Evolutionary conservation across 2,797 vertebrate genomes (phyloP).

Genomic region (Galagoides demidoff): DNA sequence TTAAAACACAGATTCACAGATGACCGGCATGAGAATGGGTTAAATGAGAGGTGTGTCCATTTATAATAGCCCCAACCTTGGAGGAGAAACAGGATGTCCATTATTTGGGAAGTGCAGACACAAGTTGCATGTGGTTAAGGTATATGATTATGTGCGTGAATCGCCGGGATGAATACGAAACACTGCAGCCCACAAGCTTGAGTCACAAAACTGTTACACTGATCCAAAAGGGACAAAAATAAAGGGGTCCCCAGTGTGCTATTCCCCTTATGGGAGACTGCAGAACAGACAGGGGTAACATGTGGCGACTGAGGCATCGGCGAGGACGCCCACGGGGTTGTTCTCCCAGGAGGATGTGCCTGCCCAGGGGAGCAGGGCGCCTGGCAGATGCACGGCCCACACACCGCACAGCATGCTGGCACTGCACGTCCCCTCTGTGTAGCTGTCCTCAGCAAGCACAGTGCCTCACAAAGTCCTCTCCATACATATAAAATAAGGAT

Average conservation of each 20-base stretch:
- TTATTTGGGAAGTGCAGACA: background rate
- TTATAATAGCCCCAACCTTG: background rate
- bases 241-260: fast-evolving
- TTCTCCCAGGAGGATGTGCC: fast-evolving
- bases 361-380: too few relatives aligned
- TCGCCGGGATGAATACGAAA: background rate
- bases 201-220: background rate
- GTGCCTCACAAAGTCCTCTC: too few relatives aligned
- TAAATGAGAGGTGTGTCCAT: fast-evolving
- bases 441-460: background rate
- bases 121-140: fast-evolving
- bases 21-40: fast-evolving
- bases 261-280: fast-evolving
- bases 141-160: fast-evolving
- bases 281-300: fast-evolving
- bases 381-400: background rate
- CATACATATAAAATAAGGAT: background rate
- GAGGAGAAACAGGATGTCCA: background rate
- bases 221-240: background rate
- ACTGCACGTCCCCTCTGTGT: fast-evolving
- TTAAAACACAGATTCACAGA: fast-evolving
- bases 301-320: fast-evolving
- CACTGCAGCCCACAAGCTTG: fast-evolving
- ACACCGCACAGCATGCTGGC: too few relatives aligned
- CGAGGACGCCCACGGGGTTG: too few relatives aligned